Evolutionary conservation across 2,888 invertebrate genomes (phyloP).

Genomic region (Amiota communis): DNA sequence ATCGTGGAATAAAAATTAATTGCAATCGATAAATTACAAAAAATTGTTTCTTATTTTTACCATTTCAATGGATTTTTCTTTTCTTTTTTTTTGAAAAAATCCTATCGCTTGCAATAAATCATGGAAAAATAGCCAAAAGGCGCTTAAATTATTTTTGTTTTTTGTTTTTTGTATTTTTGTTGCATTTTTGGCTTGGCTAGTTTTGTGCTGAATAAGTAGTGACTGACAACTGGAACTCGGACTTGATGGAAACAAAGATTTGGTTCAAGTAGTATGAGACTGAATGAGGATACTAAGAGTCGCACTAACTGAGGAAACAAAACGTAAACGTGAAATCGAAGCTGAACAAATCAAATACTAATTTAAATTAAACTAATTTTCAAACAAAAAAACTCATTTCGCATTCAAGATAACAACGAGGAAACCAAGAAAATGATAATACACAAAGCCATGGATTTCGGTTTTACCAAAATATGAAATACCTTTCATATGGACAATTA

Average conservation of each 20-base stretch:
- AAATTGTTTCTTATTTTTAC: not conserved
- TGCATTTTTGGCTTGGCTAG: slow-evolving; percentile 46
- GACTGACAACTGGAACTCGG: slow-evolving; percentile 55
- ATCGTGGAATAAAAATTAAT: slow-evolving; percentile 17
- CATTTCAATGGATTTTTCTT: not conserved
- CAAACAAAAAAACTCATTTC: slow-evolving; percentile 54
- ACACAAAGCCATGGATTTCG: too few species aligned
- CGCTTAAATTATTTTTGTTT: slow-evolving; percentile 46
- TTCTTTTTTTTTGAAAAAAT: slow-evolving; percentile 22
- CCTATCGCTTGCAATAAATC: slow-evolving; percentile 65
- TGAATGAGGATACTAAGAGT: too few species aligned
- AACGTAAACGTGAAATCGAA: slow-evolving; percentile 44
- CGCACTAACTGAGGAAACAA: slow-evolving; percentile 27
- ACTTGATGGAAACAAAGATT: slow-evolving; percentile 49
- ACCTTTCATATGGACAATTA: too few species aligned
- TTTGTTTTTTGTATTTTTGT: slow-evolving; percentile 45
- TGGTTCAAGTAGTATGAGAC: slow-evolving; percentile 46
- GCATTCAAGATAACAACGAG: slow-evolving; percentile 46
- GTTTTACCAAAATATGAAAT: too few species aligned
- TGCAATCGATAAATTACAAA: slow-evolving; percentile 1
- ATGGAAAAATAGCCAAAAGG: slow-evolving; percentile 62
- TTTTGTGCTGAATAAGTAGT: slow-evolving; percentile 23
- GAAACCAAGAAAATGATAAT: slow-evolving; percentile 44
- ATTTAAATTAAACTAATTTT: slow-evolving; percentile 66
- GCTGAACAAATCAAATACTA: slow-evolving; percentile 62